Evolutionary conservation across 2,888 invertebrate species (phyloP), one percentile per base, ranked within the genome.

Genomic region (Dendrolimus houi): DNA sequence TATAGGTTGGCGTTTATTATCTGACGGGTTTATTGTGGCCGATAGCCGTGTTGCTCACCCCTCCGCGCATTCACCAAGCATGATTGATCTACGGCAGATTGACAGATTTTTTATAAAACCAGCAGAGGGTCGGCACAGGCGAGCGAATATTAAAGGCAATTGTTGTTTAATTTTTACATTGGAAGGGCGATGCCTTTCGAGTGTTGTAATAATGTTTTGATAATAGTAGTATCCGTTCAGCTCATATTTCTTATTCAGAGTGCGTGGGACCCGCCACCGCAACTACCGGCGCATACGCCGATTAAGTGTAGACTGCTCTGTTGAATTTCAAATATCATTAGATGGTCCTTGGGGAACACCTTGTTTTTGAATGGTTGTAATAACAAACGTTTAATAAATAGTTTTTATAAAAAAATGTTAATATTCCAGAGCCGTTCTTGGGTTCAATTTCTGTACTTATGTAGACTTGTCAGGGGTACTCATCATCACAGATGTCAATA

Each of bases 161-260:
- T 90, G 90, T 90, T 89, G 88, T 89, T 88, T 88, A 89, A 90
- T 89, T 90, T 89, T 89, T 87, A 88, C 81, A 81, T 83, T 83
- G 66, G 82, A 80, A 81, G 89, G 89, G 87, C 77, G 83, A 79
- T 77, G 82, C 79, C 77, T 77, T 83, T 86, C 73, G 87, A 90
- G 90, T 90, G 89, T 88, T 88, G 89, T 90, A 90, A 89, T 90
- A 89, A 89, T 88, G 89, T 90, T 90, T 88, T 89, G 88, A 88
- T 90, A 89, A 90, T 89, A 86, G 89, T 71, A 77, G 87, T 89
- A 88, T 90, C 89, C 85, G 87, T 88, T 87, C 83, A 76, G 87
- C 78, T 90, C 89, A 81, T 88, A 85, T 90, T 90, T 89, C 90
- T 88, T 87, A 89, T 90, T 89, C 89, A 83, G 81, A 74, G 72